Evolutionary conservation across 2,888 invertebrate genomes (phyloP).

Genomic region (Dryocosmus kuriphilus): DNA sequence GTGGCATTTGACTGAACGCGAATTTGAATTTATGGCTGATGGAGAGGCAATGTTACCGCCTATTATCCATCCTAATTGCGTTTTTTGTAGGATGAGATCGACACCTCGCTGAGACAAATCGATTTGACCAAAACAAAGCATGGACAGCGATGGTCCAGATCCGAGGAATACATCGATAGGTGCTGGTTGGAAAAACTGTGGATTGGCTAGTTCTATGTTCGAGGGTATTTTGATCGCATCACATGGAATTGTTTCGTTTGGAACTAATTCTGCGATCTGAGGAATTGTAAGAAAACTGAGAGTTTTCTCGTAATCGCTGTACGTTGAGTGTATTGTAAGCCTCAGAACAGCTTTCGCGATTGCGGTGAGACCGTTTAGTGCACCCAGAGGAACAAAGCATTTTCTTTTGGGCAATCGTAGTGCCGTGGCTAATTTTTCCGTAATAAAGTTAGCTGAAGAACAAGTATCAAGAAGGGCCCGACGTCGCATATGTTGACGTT

Average conservation of each 20-base stretch:
- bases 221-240: conserved; percentile 44
- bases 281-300: conserved; percentile 31
- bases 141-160: conserved; percentile 46
- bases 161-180: conserved; percentile 49
- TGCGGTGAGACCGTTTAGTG: conserved; percentile 45
- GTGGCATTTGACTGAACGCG: background rate
- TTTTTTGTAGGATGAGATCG: conserved; percentile 53
- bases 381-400: conserved; percentile 45
- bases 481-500: too few relatives aligned
- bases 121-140: conserved; percentile 52
- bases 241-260: background rate
- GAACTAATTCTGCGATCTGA: background rate
- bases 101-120: conserved; percentile 40
- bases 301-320: conserved; percentile 22
- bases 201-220: conserved; percentile 50
- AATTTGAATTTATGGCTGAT: background rate
- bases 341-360: conserved; percentile 38
- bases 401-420: too few relatives aligned
- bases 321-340: conserved; percentile 41
- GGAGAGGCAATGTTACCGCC: conserved; percentile 35
- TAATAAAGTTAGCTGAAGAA: conserved; percentile 48
- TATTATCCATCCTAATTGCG: conserved; percentile 52
- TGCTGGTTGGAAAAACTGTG: conserved; percentile 48
- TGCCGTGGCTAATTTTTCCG: conserved; percentile 45
- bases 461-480: too few relatives aligned